Percentiles rank a stretch among this genome's conserved stretches.
Evolutionary conservation across 2,113 vertebrate species (phyloP).

Genomic region (Sakesphorus luctuosus): DNA sequence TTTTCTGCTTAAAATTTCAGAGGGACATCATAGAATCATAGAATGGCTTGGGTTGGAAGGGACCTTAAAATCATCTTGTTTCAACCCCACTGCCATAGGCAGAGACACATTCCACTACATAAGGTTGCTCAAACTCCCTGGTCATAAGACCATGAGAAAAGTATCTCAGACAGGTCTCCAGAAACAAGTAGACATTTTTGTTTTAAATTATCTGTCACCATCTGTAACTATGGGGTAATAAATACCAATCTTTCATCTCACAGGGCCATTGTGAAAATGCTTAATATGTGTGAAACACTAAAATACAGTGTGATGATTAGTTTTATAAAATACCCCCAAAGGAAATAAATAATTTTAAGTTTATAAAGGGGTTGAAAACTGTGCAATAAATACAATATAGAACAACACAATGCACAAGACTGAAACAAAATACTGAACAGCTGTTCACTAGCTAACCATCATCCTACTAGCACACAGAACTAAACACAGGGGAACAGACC

Average conservation of each 20-base stretch:
- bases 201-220: neutral
- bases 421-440: neutral
- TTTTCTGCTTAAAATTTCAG: too few species aligned
- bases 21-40: too few species aligned
- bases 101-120: too few species aligned
- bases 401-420: neutral
- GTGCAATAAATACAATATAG: neutral
- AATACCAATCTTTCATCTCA: neutral
- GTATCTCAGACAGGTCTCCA: neutral
- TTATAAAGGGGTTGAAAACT: neutral
- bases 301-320: neutral
- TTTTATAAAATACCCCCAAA: neutral
- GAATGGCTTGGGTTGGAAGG: too few species aligned
- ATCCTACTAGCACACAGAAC: neutral
- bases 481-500: neutral
- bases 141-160: neutral
- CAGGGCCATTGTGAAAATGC: neutral
- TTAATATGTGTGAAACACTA: neutral
- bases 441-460: neutral
- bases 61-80: too few species aligned
- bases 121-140: too few species aligned
- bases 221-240: neutral
- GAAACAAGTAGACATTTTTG: neutral
- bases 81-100: too few species aligned
- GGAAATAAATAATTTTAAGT: neutral